A percentile compares a stretch with the other conserved stretches of the same genome.
These are phyloP conservation scores for Nannobrachium achirus DNA, from an alignment of 2,113 vertebrate genomes.

Conservation along the genomic window DNA sequence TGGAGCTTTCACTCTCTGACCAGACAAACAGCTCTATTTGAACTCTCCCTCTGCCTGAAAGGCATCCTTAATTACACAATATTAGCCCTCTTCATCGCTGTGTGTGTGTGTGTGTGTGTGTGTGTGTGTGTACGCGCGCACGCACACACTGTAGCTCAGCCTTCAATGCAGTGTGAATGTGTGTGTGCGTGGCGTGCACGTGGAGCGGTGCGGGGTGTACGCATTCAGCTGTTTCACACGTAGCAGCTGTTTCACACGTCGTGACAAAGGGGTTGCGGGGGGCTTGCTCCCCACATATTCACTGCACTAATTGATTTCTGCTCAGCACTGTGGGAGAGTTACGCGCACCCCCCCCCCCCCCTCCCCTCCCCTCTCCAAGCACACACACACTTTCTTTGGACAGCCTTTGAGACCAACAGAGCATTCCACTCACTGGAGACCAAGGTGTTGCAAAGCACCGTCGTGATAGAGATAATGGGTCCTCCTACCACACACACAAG, in stretches of 20 bases:
- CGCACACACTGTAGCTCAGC: constrained; percentile 66
- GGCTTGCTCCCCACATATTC: constrained; percentile 75
- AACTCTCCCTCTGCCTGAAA: constrained; percentile 98
- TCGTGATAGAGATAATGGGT: not conserved
- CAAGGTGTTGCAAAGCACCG: constrained; percentile 62
- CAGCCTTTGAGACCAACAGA: constrained; percentile 42
- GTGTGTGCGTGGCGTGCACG: constrained; percentile 37
- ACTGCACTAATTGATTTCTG: constrained; percentile 82
- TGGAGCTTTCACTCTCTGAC: constrained; percentile 82
- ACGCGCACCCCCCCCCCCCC: constrained; percentile 29
- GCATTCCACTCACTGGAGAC: constrained; percentile 64
- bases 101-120: constrained; percentile 82
- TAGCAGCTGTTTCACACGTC: constrained; percentile 85
- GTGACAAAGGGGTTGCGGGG: constrained; percentile 78
- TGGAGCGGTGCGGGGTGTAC: constrained; percentile 67
- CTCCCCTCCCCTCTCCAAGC: constrained; percentile 17
- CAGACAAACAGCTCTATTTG: constrained; percentile 99
- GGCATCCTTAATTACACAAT: constrained; percentile 99
- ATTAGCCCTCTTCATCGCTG: constrained; percentile 97
- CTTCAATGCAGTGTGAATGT: constrained; percentile 51
- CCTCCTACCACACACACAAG: too few relatives aligned
- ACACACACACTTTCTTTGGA: constrained; percentile 23
- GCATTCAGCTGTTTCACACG: constrained; percentile 71
- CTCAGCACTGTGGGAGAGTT: constrained; percentile 80
- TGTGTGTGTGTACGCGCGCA: too few relatives aligned